Percentiles rank a stretch among this genome's conserved stretches.
Evolutionary conservation across 2,888 invertebrate species (phyloP).

Genomic region (Ypsolopha sequella): DNA sequence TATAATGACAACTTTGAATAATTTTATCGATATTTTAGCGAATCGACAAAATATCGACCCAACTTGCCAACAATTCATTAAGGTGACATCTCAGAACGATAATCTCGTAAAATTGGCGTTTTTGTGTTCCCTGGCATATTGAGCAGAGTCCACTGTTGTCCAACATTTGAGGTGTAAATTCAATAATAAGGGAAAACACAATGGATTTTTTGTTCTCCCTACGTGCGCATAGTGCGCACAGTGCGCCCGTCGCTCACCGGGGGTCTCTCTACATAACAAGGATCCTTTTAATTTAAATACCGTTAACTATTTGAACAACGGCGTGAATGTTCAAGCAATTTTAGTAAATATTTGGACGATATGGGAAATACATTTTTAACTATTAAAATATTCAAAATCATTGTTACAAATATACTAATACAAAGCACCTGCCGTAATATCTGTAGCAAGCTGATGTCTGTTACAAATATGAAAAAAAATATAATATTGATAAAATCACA

Average conservation of each 20-base stretch:
- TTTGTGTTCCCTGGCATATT: slow-evolving; percentile 15
- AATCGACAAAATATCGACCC: no score
- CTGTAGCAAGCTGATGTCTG: neutral
- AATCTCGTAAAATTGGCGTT: slow-evolving; percentile 22
- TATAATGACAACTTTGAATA: no score
- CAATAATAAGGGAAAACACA: slow-evolving; percentile 41
- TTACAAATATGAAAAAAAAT: neutral
- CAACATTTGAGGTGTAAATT: slow-evolving; percentile 45
- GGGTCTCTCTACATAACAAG: slow-evolving; percentile 10
- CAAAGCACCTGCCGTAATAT: neutral
- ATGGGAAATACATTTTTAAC: slow-evolving; percentile 38
- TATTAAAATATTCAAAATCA: slow-evolving; percentile 10
- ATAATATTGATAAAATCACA: no score
- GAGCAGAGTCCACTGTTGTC: slow-evolving; percentile 21
- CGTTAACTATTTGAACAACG: slow-evolving; percentile 44
- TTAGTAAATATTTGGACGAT: slow-evolving; percentile 34
- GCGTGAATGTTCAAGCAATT: slow-evolving; percentile 35
- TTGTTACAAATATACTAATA: neutral
- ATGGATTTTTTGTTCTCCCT: slow-evolving; percentile 27
- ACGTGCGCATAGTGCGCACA: slow-evolving; percentile 9
- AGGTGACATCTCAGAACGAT: slow-evolving; percentile 18
- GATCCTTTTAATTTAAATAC: slow-evolving; percentile 34
- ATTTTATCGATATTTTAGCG: no score
- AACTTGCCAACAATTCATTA: slow-evolving; percentile 9
- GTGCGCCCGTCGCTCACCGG: slow-evolving; percentile 25